Conservation (phyloP, 2,113 vertebrate genomes). For the Chaetodon trifascialis region DNA sequence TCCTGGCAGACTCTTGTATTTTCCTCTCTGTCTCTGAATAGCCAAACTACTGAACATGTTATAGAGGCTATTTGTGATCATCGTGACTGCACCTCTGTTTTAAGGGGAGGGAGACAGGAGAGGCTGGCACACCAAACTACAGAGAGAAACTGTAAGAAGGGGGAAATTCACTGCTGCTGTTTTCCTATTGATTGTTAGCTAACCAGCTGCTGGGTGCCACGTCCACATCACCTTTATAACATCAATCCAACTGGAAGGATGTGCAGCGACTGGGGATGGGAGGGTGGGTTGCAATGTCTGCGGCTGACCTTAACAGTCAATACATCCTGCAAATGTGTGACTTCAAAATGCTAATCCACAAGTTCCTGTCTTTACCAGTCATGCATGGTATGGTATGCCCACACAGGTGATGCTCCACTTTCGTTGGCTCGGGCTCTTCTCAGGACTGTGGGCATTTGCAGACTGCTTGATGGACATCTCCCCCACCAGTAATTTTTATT, state of each 20-base stretch:
- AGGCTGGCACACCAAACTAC: not conserved
- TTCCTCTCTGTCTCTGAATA: not conserved
- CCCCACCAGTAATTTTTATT: not conserved
- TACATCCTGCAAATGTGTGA: not conserved
- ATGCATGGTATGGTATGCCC: not conserved
- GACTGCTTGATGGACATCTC: not conserved
- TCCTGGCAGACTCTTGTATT: not conserved
- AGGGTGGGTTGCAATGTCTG: not conserved
- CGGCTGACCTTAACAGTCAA: too few species aligned
- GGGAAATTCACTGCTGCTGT: slow-evolving; percentile 8
- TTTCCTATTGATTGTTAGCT: slow-evolving; percentile 21
- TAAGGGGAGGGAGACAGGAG: too few species aligned
- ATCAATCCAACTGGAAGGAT: slow-evolving; percentile 8
- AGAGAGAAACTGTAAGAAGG: slow-evolving; percentile 7
- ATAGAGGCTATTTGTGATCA: too few species aligned
- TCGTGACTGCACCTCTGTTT: too few species aligned
- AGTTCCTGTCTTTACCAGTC: not conserved
- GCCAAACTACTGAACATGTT: not conserved
- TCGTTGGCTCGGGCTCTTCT: not conserved
- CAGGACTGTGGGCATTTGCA: not conserved
- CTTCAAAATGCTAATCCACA: not conserved
- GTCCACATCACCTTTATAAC: slow-evolving; percentile 4
- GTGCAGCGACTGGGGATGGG: not conserved
- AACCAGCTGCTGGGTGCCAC: slow-evolving; percentile 17
- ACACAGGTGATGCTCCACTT: not conserved